Percentiles rank a stretch among this genome's conserved stretches.
phyloP scores from a whole-genome alignment of 2,888 invertebrate genomes.

The Phlogophora meticulosa region DNA sequence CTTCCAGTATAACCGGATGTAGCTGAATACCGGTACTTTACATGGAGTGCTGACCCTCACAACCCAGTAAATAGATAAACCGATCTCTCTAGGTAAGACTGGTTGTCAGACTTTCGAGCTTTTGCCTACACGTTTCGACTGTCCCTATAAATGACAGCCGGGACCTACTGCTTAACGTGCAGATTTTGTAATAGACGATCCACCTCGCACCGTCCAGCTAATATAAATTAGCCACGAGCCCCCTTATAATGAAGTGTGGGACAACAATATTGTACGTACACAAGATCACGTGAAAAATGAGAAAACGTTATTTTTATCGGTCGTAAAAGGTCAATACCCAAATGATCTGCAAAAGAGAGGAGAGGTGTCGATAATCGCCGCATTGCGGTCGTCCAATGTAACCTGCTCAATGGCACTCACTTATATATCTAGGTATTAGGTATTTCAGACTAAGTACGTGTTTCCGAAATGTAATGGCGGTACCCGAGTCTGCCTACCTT shows the following conservation, averaged over 20 bases:
- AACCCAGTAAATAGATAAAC: too few relatives aligned
- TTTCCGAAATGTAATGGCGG: slow-evolving; percentile 7
- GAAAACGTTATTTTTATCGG: slow-evolving; percentile 18
- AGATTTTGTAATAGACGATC: too few relatives aligned
- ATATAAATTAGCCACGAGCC: not conserved
- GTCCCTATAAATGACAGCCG: too few relatives aligned
- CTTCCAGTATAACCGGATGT: too few relatives aligned
- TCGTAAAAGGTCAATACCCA: slow-evolving; percentile 49
- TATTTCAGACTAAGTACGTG: slow-evolving; percentile 16
- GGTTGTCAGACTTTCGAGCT: too few relatives aligned
- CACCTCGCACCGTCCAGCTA: not conserved
- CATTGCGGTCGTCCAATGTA: slow-evolving; percentile 45
- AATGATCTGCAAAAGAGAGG: slow-evolving; percentile 47
- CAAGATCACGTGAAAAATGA: not conserved
- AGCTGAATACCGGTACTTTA: too few relatives aligned
- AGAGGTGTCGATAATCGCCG: slow-evolving; percentile 47
- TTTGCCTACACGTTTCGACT: too few relatives aligned
- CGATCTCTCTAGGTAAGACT: too few relatives aligned
- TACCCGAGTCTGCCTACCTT: not conserved
- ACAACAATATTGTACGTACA: too few relatives aligned
- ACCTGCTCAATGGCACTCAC: slow-evolving; percentile 6
- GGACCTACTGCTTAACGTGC: too few relatives aligned
- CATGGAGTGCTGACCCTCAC: too few relatives aligned
- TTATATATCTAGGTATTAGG: not conserved
- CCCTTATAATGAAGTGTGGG: too few relatives aligned